A percentile compares a stretch with the other conserved stretches of the same genome.
Conservation (phyloP, 2,888 invertebrate genomes). For the Zelleria hepariella region DNA sequence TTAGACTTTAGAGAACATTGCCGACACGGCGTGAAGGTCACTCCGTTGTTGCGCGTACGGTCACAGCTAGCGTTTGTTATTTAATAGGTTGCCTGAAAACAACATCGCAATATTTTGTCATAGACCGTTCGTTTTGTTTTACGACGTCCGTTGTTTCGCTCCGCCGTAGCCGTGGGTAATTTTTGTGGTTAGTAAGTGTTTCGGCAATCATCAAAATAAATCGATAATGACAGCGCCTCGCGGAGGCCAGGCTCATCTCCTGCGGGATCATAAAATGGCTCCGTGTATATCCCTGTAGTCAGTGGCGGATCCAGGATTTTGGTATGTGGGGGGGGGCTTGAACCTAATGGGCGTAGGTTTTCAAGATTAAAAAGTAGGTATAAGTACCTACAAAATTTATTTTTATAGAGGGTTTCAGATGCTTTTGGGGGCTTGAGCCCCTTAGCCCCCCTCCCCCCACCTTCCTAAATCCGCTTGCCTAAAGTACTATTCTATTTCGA, state of each 20-base stretch:
- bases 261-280: neutral
- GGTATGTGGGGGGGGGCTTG: no score
- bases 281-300: neutral
- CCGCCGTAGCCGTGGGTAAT: neutral
- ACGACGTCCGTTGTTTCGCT: neutral
- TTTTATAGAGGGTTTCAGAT: no score
- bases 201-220: conserved; percentile 40
- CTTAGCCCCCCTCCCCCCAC: no score
- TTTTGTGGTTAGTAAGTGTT: neutral
- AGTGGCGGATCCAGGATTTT: no score
- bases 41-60: conserved; percentile 14
- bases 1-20: neutral
- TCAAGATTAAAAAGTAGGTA: no score
- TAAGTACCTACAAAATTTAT: no score
- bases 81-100: conserved; percentile 38
- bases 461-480: no score
- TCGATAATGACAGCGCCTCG: conserved; percentile 41
- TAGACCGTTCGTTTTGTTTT: neutral
- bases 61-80: conserved; percentile 36
- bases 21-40: conserved; percentile 52
- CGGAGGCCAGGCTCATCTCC: neutral
- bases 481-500: neutral
- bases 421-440: no score
- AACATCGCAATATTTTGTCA: conserved; percentile 11
- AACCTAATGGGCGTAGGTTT: no score